A percentile compares a stretch with the other conserved stretches of the same genome.
phyloP scores from a whole-genome alignment of 2,113 vertebrate species.

The Ascaphus truei region DNA sequence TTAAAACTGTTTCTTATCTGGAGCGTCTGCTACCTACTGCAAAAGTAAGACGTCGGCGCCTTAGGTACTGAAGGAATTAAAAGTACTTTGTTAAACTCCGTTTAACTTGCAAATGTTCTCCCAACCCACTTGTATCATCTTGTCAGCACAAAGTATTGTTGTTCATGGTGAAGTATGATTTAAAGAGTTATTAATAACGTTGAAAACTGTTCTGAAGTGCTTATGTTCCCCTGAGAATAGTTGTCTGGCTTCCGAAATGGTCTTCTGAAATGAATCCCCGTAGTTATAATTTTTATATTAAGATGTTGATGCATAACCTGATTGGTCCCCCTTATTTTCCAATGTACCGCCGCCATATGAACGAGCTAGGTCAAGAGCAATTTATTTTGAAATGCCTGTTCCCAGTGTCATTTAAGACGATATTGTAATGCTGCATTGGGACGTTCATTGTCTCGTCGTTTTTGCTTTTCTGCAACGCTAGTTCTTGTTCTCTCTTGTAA shows the following conservation, averaged over 20 bases:
- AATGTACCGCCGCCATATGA: background rate
- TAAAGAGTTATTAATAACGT: background rate
- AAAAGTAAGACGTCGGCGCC: background rate
- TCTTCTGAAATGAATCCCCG: background rate
- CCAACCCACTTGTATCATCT: background rate
- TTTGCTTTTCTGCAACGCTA: constrained; percentile 49
- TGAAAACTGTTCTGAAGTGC: background rate
- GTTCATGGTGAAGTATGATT: background rate
- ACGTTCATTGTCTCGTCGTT: constrained; percentile 28
- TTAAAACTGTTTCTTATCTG: background rate
- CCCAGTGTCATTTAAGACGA: too few relatives aligned
- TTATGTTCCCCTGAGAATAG: background rate
- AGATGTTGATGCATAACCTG: background rate
- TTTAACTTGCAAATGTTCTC: constrained; percentile 10
- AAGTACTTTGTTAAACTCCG: background rate
- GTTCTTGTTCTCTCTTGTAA: constrained; percentile 38
- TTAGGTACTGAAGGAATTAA: background rate
- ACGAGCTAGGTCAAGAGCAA: background rate
- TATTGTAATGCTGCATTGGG: background rate
- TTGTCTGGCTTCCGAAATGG: background rate
- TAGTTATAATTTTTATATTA: background rate
- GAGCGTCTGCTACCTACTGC: background rate
- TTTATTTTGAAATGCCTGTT: constrained; percentile 14
- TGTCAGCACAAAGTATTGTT: background rate
- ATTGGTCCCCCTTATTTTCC: constrained; percentile 20